Base-by-base conservation (phyloP, 2,888 invertebrate genomes). In the Phaedon cochleariae region DNA sequence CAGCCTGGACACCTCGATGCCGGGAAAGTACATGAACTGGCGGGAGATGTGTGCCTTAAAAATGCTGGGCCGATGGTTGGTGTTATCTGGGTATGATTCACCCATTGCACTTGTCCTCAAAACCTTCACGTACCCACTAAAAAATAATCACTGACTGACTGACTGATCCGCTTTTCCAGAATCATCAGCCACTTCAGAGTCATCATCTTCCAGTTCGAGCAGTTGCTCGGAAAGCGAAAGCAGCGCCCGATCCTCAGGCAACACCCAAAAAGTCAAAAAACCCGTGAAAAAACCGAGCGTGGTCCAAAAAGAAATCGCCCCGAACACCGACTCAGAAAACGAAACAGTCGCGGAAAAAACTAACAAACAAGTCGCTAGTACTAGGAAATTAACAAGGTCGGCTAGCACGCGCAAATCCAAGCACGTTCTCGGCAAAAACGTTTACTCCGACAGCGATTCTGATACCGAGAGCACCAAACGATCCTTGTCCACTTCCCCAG, bases 351-450 rank as follows among this genome's bases (percentile, higher is more conserved):
- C 69, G 26, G 69, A 66, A 53, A 20, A 79, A 78, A 1, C 78
- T n/a, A n/a, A n/a, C 71, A 76, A 80, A 74, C 79, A 80, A 45
- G 67, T 69, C 53, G 4, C 49, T 1, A 73, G 84, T 84, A 87
- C 90, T 0, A 84, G 92, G 18, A 92, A 92, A 76, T 81, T 90
- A 21, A 92, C 92, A 0, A 84, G 92, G 9, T 91, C 92, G 0
- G 85, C 91, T 0, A 90, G 89, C 53, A 90, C 90, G 4, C 84
- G 92, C 0, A 90, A 89, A 62, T 90, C 90, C 0, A 87, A 90
- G 65, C 87, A 90, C 74, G 87, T 89, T 0, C 84, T 87, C 0
- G 85, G 86, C 0, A 87, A 89, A 73, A 84, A 84, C 54, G 84
- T 85, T 0, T 85, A 86, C 72, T 89, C 88, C 0, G 90, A 91